Evolutionary conservation across 2,113 vertebrate genomes (phyloP).

Genomic region (Mobula hypostoma): DNA sequence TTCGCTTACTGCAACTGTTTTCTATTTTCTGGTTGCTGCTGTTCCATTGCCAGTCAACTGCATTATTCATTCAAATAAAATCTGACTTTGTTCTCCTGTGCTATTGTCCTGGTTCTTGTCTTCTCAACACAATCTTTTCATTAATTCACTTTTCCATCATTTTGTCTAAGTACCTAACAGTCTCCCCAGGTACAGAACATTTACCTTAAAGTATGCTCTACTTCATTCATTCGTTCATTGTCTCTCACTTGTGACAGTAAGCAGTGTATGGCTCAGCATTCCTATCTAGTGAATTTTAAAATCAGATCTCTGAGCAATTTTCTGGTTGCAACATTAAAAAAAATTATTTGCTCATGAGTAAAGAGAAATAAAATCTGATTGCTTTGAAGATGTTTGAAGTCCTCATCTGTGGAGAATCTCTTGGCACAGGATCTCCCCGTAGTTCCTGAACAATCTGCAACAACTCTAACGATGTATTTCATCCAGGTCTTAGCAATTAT

Average conservation of each 20-base stretch:
- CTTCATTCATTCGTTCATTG: background rate
- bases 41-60: background rate
- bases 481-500: background rate
- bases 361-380: background rate
- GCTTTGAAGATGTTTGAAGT: background rate
- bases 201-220: background rate
- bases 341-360: background rate
- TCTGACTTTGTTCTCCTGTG: background rate
- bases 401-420: background rate
- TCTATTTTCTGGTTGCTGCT: background rate
- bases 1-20: background rate
- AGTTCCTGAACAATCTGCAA: background rate
- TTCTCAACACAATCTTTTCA: background rate
- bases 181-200: background rate
- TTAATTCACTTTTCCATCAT: background rate
- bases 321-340: background rate
- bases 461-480: background rate
- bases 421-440: background rate
- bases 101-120: background rate
- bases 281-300: background rate
- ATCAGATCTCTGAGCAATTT: background rate
- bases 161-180: background rate
- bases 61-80: background rate
- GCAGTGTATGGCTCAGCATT: no score
- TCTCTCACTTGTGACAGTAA: background rate